Evolutionary conservation across 2,797 vertebrate genomes (phyloP).

Genomic region (Phoebastria nigripes): DNA sequence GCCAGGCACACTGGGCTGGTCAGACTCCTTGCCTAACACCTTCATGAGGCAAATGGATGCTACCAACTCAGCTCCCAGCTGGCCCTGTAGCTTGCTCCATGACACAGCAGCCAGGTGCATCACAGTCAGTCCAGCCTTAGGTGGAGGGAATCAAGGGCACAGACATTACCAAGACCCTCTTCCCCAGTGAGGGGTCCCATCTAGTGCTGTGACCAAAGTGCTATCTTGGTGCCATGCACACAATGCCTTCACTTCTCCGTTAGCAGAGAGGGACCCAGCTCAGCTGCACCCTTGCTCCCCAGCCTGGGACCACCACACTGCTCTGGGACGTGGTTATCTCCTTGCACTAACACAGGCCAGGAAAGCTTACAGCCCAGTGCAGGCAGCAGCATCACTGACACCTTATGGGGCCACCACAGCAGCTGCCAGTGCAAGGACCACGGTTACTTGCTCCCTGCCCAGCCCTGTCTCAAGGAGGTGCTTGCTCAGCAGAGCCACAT

Average conservation of each 20-base stretch:
- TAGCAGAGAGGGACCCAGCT: neutral
- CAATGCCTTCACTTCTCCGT: neutral
- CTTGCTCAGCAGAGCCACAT: conserved; percentile 14
- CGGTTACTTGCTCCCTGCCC: neutral
- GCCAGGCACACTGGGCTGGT: neutral
- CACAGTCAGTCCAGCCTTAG: neutral
- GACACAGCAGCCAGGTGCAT: neutral
- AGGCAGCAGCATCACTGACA: neutral
- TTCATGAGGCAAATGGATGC: neutral
- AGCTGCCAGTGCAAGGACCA: neutral
- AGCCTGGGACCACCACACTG: neutral
- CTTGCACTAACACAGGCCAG: neutral
- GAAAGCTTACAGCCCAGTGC: rapidly evolving
- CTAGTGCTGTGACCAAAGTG: neutral
- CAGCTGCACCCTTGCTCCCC: neutral
- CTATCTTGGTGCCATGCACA: neutral
- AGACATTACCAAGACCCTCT: neutral
- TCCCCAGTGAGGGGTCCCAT: neutral
- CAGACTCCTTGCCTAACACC: neutral
- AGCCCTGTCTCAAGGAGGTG: neutral
- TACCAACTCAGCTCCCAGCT: neutral
- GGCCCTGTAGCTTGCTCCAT: neutral
- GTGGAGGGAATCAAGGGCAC: rapidly evolving
- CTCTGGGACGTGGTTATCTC: neutral
- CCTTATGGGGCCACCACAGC: neutral